phyloP scores from a whole-genome alignment of 2,888 invertebrate genomes.

The Drosophila colorata region DNA sequence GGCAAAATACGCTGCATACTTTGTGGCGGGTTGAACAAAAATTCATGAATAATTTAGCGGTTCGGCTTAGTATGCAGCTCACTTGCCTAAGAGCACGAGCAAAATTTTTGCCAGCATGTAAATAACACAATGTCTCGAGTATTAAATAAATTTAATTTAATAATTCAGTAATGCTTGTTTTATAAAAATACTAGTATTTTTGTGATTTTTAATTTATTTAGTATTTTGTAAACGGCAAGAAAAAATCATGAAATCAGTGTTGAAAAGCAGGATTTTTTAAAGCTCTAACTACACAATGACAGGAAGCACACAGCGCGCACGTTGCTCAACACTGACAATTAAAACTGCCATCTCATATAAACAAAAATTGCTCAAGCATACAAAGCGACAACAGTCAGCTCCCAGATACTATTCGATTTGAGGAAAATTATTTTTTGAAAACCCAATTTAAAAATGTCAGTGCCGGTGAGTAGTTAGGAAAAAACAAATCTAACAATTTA shows the following conservation, averaged over 20 bases:
- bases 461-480: slow-evolving; percentile 12
- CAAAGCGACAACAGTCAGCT: background rate
- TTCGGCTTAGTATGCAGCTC: slow-evolving; percentile 22
- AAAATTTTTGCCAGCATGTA: background rate
- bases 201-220: background rate
- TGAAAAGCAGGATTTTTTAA: background rate
- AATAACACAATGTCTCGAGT: background rate
- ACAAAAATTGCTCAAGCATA: slow-evolving; percentile 3
- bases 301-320: background rate
- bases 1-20: slow-evolving; percentile 22
- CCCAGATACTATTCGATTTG: background rate
- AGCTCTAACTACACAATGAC: background rate
- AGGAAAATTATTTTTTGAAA: slow-evolving; percentile 3
- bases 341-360: slow-evolving; percentile 40
- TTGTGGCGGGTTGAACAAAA: background rate
- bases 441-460: slow-evolving; percentile 13
- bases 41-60: background rate
- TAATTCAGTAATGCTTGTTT: background rate
- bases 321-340: slow-evolving; percentile 36
- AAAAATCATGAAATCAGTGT: no score
- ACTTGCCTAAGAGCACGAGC: no score
- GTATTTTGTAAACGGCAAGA: no score
- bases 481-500: background rate
- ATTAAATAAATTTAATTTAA: background rate
- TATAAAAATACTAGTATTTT: background rate